Percentiles rank a stretch among this genome's conserved stretches.
Conservation (phyloP, 2,888 invertebrate species). For the Xanthia togata region DNA sequence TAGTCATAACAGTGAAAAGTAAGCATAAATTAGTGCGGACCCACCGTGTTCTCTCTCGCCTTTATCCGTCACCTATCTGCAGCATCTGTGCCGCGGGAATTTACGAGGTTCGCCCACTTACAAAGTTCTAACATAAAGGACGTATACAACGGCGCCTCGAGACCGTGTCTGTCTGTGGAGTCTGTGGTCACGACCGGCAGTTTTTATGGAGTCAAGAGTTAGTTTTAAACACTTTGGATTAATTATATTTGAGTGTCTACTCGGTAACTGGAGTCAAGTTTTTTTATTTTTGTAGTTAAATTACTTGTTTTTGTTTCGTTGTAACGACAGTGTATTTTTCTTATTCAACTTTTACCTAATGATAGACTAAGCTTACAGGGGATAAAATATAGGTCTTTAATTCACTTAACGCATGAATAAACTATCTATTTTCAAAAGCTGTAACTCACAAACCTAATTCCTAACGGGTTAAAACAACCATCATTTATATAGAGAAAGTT, state of each 20-base stretch:
- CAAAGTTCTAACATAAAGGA: slow-evolving; percentile 70
- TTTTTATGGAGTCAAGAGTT: slow-evolving; percentile 50
- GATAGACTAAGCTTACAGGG: background rate
- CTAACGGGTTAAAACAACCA: slow-evolving; percentile 62
- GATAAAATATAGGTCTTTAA: background rate
- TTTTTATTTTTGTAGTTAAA: background rate
- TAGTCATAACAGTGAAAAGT: slow-evolving; percentile 61
- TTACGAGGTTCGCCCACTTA: slow-evolving; percentile 73
- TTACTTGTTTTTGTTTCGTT: background rate
- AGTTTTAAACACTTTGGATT: slow-evolving; percentile 43
- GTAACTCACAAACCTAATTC: slow-evolving; percentile 40
- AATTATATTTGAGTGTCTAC: slow-evolving; percentile 48
- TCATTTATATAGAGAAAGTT: slow-evolving; percentile 64
- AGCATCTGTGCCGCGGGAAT: slow-evolving; percentile 74
- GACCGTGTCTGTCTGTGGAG: slow-evolving; percentile 44
- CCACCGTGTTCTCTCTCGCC: slow-evolving; percentile 57
- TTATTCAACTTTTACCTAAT: background rate
- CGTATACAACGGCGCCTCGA: slow-evolving; percentile 61
- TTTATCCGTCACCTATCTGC: slow-evolving; percentile 76
- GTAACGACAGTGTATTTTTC: background rate
- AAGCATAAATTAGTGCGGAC: slow-evolving; percentile 64
- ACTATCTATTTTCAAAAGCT: slow-evolving; percentile 30
- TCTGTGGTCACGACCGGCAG: slow-evolving; percentile 53
- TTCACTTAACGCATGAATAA: background rate
- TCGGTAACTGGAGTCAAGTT: slow-evolving; percentile 2